Percentiles rank a stretch among this genome's conserved stretches.
These are phyloP conservation scores for Rhinella marina DNA, from an alignment of 2,797 vertebrate genomes.

Conservation along the genomic window DNA sequence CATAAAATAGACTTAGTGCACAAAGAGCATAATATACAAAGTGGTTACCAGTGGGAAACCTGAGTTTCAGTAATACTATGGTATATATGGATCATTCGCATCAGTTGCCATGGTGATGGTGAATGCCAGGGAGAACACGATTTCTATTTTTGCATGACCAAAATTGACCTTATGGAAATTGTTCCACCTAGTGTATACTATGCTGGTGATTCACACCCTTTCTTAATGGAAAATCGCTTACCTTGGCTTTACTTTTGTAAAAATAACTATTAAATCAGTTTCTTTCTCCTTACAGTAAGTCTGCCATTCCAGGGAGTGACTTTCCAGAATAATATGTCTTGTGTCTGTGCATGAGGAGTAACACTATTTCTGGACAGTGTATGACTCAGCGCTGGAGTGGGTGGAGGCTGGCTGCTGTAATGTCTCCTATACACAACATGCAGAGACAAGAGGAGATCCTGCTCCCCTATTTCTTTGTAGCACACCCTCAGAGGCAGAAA, in stretches of 20 bases:
- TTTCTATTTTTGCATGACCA: slow-evolving; percentile 40
- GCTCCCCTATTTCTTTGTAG: too few species aligned
- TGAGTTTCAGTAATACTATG: neutral
- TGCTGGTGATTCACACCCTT: neutral
- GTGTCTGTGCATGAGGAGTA: too few species aligned
- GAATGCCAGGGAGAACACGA: neutral
- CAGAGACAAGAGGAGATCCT: too few species aligned
- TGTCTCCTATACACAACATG: too few species aligned
- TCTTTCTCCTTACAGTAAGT: too few species aligned
- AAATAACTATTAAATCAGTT: too few species aligned
- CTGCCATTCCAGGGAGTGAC: too few species aligned
- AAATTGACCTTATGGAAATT: neutral
- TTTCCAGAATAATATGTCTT: too few species aligned
- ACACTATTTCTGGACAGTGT: too few species aligned
- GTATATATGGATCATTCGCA: neutral
- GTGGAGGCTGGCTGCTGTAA: too few species aligned
- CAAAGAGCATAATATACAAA: neutral
- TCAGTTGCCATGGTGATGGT: slow-evolving; percentile 13
- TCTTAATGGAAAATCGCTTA: neutral
- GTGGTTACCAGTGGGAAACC: neutral
- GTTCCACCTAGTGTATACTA: neutral
- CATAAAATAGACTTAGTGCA: slow-evolving; percentile 1
- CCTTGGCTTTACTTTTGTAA: neutral
- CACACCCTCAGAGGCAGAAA: too few species aligned
- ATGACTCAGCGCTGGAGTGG: too few species aligned